Evolutionary conservation across 2,797 vertebrate genomes (phyloP), one percentile per base, ranked within the genome.

Genomic region (Chaenodraco wilsoni): DNA sequence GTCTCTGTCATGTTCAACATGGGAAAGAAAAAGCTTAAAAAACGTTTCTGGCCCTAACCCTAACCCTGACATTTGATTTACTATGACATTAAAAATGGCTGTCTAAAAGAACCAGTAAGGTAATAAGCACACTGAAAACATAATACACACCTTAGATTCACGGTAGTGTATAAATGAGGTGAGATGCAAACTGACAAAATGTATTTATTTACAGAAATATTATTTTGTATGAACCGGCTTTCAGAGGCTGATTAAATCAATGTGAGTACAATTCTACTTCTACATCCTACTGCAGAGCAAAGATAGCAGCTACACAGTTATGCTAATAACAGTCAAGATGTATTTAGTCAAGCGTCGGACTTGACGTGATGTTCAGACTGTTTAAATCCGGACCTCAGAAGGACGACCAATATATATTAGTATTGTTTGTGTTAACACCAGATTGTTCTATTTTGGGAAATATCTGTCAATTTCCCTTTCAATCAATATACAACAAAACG

Each of bases 351-450:
- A 50, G 56, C 51, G 4, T 9, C 1, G 0, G 21, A 52, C 55
- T 61, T 54, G 67, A 76, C 54, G 1, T 44, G 65, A 46, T 49
- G 33, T 52, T 56, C 57, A 51, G n/a, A 69, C 59, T 69, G 46
- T 85, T 82, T 74, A 68, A 50, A 27, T 73, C 57, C 60, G 61
- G 69, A 68, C 45, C 65, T 52, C 51, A 67, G 13, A 10, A 48
- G 14, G 66, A 2, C 5, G 3, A 33, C 10, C 15, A 45, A 48
- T 50, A 37, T 37, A 37, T 1, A 37, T 37, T 37, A 37, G 8
- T 9, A 7, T 9, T 37, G 5, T 37, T 37, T 37, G 33, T 37
- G 33, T 37, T 37, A 37, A 37, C 33, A 37, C 33, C 33, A 37
- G 33, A 37, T 37, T 37, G 7, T 0, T 2, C 5, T 7, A 27